phyloP scores from a whole-genome alignment of 1,140 invertebrate species.

The Drosophila funebris region DNA sequence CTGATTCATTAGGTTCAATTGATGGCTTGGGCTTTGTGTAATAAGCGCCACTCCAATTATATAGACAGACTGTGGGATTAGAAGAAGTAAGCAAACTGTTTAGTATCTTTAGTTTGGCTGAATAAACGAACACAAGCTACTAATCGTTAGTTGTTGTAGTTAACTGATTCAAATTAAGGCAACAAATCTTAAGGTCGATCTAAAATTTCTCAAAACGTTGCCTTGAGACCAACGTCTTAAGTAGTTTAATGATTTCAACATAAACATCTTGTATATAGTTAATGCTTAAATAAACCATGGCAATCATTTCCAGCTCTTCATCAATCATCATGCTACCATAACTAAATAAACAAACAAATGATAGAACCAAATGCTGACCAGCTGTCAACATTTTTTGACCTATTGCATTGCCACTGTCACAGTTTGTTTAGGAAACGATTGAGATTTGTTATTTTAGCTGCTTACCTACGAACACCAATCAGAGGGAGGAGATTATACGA shows the following conservation, averaged over 20 bases:
- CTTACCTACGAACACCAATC: background rate
- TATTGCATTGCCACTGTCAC: constrained; percentile 22
- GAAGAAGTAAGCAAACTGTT: constrained; percentile 15
- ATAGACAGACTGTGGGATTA: constrained; percentile 22
- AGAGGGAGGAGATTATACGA: background rate
- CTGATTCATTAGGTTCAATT: constrained; percentile 47
- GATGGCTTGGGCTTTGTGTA: constrained; percentile 11
- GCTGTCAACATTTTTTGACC: constrained; percentile 36
- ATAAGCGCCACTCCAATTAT: constrained; percentile 25
- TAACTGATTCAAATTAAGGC: constrained; percentile 10
- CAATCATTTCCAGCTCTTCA: constrained; percentile 41
- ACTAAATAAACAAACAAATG: constrained; percentile 22
- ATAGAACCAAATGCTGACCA: constrained; percentile 25
- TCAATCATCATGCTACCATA: constrained; percentile 39
- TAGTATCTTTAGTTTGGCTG: background rate
- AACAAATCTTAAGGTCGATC: constrained; percentile 27
- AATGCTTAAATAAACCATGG: constrained; percentile 34
- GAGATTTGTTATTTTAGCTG: constrained; percentile 25
- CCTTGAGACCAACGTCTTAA: constrained; percentile 17
- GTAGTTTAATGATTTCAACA: constrained; percentile 27
- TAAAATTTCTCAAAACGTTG: constrained; percentile 13
- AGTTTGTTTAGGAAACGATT: constrained; percentile 44
- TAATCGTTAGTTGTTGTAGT: constrained; percentile 11
- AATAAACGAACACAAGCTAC: background rate
- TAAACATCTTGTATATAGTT: constrained; percentile 19